Conservation (phyloP, 2,888 invertebrate genomes). For the Trissoscelio sp. region DNA sequence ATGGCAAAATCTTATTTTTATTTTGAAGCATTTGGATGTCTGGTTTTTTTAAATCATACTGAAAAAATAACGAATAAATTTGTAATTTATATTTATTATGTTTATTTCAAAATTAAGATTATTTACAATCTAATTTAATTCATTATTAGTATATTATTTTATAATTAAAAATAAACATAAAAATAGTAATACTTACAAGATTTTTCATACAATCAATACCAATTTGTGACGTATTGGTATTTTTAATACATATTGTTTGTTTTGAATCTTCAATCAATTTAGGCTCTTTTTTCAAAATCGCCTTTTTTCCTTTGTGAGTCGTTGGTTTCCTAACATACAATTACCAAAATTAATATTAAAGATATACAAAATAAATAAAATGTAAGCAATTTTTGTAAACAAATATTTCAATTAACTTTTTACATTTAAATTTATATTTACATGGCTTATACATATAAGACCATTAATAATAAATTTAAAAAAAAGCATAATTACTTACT, state of each 20-base stretch:
- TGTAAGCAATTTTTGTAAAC: neutral
- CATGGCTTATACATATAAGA: too few species aligned
- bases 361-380: neutral
- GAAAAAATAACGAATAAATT: too few species aligned
- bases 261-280: conserved; percentile 95
- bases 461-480: neutral
- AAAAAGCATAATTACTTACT: conserved; percentile 81
- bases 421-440: neutral
- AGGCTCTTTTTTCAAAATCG: conserved; percentile 91
- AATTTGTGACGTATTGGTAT: conserved; percentile 90
- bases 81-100: neutral
- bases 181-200: conserved; percentile 84
- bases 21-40: conserved; percentile 89
- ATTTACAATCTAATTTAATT: neutral
- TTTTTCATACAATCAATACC: conserved; percentile 92
- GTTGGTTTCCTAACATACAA: conserved; percentile 90
- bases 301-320: conserved; percentile 94
- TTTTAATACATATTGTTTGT: conserved; percentile 92
- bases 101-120: neutral
- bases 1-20: conserved; percentile 95
- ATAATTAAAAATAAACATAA: neutral
- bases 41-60: conserved; percentile 93
- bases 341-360: neutral
- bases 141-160: neutral
- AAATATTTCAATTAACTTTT: too few species aligned